Evolutionary conservation across 1,140 invertebrate genomes (phyloP).

Genomic region (Ruditapes philippinarum): DNA sequence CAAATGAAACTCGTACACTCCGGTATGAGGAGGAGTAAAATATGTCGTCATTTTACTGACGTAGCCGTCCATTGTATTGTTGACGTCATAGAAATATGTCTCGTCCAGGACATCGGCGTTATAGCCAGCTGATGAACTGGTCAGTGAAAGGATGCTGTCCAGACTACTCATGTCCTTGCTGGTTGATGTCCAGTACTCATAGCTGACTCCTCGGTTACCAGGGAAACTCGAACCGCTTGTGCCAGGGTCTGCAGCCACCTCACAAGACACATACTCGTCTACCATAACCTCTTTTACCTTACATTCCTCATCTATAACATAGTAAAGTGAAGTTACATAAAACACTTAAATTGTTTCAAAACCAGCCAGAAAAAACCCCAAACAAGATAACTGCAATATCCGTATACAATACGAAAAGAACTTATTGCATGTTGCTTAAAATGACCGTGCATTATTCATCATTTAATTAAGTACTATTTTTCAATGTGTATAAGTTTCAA

Average conservation of each 20-base stretch:
- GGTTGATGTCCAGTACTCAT: slow-evolving; percentile 46
- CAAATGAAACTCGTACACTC: slow-evolving; percentile 58
- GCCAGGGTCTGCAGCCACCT: slow-evolving; percentile 39
- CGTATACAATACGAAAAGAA: too few species aligned
- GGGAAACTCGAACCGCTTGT: background rate
- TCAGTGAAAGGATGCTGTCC: slow-evolving; percentile 11
- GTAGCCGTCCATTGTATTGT: slow-evolving; percentile 55
- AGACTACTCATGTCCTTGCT: background rate
- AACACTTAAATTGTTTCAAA: too few species aligned
- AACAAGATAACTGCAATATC: too few species aligned
- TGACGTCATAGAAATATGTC: slow-evolving; percentile 48
- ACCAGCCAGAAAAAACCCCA: too few species aligned
- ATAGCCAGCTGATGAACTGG: slow-evolving; percentile 7
- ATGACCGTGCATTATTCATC: too few species aligned
- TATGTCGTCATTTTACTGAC: slow-evolving; percentile 38
- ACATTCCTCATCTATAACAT: slow-evolving; percentile 39
- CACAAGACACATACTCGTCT: slow-evolving; percentile 43
- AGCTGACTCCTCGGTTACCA: slow-evolving; percentile 54
- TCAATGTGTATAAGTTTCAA: too few species aligned
- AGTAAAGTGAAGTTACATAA: too few species aligned
- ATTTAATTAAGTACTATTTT: too few species aligned
- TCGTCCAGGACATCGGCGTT: slow-evolving; percentile 25
- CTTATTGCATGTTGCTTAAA: too few species aligned
- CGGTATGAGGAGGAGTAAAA: slow-evolving; percentile 51
- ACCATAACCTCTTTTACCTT: slow-evolving; percentile 20